These are phyloP conservation scores for Piliocolobus tephrosceles DNA, from an alignment of 2,113 vertebrate genomes.

Conservation along the genomic window DNA sequence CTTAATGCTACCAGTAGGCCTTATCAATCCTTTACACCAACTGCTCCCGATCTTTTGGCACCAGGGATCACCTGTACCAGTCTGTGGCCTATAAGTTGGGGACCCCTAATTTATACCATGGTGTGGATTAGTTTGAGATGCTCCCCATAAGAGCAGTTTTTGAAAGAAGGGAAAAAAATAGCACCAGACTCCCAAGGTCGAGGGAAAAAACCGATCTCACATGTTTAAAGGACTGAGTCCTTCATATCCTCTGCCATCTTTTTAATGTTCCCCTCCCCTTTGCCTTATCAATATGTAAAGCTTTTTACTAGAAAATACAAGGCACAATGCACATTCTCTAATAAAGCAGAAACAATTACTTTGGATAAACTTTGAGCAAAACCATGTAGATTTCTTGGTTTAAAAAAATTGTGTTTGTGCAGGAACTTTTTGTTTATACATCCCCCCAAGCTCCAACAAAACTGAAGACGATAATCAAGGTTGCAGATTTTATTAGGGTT, in stretches of 20 bases:
- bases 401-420: background rate
- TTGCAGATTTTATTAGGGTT: background rate
- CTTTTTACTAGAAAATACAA: background rate
- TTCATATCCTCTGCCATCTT: background rate
- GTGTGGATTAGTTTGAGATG: background rate
- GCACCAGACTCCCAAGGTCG: background rate
- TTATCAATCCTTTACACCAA: background rate
- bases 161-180: background rate
- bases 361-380: background rate
- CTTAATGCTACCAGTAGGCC: background rate
- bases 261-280: background rate
- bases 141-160: background rate
- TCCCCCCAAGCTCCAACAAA: background rate
- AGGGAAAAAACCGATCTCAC: background rate
- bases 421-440: background rate
- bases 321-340: background rate
- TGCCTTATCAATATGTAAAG: background rate
- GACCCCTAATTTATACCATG: background rate
- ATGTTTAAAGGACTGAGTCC: background rate
- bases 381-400: background rate
- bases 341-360: background rate
- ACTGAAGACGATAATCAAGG: background rate
- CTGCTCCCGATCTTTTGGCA: too few relatives aligned
- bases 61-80: too few relatives aligned
- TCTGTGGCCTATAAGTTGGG: too few relatives aligned